Evolutionary conservation across 2,113 vertebrate genomes (phyloP), one percentile per base, ranked within the genome.

Genomic region (Sclerurus mexicanus): DNA sequence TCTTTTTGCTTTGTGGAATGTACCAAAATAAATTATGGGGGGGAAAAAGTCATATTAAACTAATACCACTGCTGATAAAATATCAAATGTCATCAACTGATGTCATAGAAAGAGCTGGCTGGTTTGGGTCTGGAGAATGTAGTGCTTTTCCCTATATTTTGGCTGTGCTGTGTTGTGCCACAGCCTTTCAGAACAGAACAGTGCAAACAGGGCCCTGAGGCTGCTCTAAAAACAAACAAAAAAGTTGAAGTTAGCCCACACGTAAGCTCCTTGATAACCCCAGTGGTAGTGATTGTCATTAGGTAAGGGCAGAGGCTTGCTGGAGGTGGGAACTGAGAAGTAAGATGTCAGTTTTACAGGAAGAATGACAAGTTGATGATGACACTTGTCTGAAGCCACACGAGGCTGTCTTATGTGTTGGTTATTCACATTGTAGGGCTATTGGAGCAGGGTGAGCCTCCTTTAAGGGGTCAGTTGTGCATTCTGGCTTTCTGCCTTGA

Each of bases 351-450:
- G 28, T 44, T 53, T 55, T 37, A 31, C 25, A 35, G 25, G 19
- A 20, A 18, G 22, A 23, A 35, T 81, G 30, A 33, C 42, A 71
- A 55, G 7, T 44, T 87, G 84, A 24, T 68, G 52, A 62, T 47
- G 27, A 17, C 21, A 14, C 10, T 49, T 40, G 33, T 25, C 16
- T 79, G 79, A 76, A 85, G 42, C 46, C 31, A 16, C 7, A 0
- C 14, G 53, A 58, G 53, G 21, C 37, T 56, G 10, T 44, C 11
- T 88, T 37, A 21, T 3, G 0, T 53, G 18, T 7, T 7, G 33
- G 10, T 37, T 82, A 10, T 52, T 88, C 6, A 2, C 1, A 1
- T 3, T 62, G 2, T 50, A 20, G 47, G 63, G 3, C 24, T n/a
- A 5, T 23, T 55, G 37, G 76, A 50, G 62, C n/a, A 49, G 62